phyloP scores from a whole-genome alignment of 2,888 invertebrate genomes.

The Drosophila quinaria region DNA sequence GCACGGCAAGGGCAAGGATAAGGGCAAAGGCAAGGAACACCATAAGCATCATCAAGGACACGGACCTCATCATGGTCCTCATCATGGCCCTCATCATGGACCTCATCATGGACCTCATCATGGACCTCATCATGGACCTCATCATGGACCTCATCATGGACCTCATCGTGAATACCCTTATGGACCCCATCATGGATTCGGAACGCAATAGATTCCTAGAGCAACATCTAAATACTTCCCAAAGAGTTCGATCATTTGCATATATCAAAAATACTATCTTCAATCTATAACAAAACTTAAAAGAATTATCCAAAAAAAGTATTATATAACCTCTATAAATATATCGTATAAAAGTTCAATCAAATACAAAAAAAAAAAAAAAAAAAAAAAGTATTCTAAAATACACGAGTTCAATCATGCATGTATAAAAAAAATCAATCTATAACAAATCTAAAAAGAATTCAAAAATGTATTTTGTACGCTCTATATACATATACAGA shows the following conservation, averaged over 20 bases:
- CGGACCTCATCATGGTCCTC: constrained; percentile 10
- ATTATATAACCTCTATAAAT: constrained; percentile 1
- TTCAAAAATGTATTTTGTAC: too few relatives aligned
- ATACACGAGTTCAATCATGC: too few relatives aligned
- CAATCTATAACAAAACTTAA: constrained; percentile 6
- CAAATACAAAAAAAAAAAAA: too few relatives aligned
- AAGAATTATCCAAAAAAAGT: constrained; percentile 1
- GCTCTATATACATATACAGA: too few relatives aligned
- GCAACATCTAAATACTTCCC: neutral
- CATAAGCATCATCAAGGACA: constrained; percentile 2
- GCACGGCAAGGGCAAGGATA: neutral
- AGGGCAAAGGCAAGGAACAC: constrained; percentile 14
- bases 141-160: constrained; percentile 9
- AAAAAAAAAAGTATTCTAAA: too few relatives aligned
- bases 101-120: neutral
- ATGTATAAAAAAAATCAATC: too few relatives aligned
- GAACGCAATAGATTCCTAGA: too few relatives aligned
- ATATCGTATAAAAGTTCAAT: neutral
- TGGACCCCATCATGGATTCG: too few relatives aligned
- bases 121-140: constrained; percentile 10
- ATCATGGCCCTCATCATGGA: constrained; percentile 18
- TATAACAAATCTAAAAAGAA: too few relatives aligned
- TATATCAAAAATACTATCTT: constrained; percentile 24
- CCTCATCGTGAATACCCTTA: constrained; percentile 4
- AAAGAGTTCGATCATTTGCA: constrained; percentile 6